Conservation (phyloP, 1,140 invertebrate genomes). For the Cyclina sinensis region DNA sequence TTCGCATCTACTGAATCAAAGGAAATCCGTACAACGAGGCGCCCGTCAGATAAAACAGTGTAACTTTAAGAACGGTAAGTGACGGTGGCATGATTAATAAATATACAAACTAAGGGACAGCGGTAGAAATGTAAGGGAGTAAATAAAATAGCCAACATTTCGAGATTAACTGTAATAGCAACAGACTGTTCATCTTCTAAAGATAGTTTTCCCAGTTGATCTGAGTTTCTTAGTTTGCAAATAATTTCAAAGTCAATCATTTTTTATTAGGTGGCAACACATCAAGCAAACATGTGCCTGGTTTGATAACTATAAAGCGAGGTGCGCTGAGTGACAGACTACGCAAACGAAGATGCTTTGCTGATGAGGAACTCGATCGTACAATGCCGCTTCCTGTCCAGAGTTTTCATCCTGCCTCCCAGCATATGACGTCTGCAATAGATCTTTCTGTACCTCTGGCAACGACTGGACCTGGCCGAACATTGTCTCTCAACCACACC, state of each 20-base stretch:
- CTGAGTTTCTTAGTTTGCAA: too few species aligned
- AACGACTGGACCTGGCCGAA: background rate
- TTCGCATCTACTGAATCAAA: constrained; percentile 12
- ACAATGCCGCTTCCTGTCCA: background rate
- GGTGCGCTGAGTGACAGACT: constrained; percentile 23
- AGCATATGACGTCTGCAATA: background rate
- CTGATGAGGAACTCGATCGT: constrained; percentile 49
- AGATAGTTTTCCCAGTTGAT: too few species aligned
- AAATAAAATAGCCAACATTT: too few species aligned
- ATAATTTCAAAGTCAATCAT: too few species aligned
- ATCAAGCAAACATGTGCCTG: background rate
- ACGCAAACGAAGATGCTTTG: constrained; percentile 53
- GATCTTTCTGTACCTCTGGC: background rate
- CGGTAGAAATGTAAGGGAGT: too few species aligned
- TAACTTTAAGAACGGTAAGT: background rate
- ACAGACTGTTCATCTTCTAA: too few species aligned
- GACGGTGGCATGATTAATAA: too few species aligned
- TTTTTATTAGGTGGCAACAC: background rate
- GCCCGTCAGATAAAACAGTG: constrained; percentile 30
- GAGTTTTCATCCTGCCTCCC: background rate
- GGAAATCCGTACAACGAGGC: constrained; percentile 44
- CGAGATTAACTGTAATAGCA: too few species aligned
- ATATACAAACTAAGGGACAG: too few species aligned
- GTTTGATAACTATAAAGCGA: background rate
- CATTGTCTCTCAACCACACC: background rate